These are phyloP conservation scores for Hydrolagus affinis DNA, from an alignment of 2,113 vertebrate species.

Conservation along the genomic window DNA sequence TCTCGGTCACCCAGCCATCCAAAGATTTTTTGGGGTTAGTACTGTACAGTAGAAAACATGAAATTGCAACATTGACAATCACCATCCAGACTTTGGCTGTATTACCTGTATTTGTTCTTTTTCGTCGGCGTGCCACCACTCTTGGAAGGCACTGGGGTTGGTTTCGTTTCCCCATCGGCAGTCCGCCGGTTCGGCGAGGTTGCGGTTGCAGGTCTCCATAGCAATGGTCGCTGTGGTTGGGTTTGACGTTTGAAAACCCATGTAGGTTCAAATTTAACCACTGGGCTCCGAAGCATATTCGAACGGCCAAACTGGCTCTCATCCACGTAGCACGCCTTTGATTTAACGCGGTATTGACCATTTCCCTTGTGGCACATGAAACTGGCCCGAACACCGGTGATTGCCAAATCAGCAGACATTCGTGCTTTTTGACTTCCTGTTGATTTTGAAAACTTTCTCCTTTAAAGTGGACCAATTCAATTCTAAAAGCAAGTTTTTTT, in stretches of 20 bases:
- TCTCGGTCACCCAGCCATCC: no score
- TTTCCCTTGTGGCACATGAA: constrained; percentile 31
- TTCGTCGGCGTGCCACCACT: constrained; percentile 39
- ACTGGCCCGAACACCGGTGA: constrained; percentile 35
- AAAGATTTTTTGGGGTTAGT: background rate
- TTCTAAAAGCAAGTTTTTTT: constrained; percentile 9
- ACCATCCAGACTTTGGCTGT: background rate
- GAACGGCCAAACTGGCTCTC: constrained; percentile 55
- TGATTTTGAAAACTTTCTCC: background rate
- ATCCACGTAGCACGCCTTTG: constrained; percentile 51
- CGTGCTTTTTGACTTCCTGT: background rate
- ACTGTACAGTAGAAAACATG: background rate
- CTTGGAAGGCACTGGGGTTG: background rate
- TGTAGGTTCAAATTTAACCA: constrained; percentile 46
- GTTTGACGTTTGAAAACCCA: constrained; percentile 42
- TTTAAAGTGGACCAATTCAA: background rate
- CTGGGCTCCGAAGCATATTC: constrained; percentile 11
- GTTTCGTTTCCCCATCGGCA: constrained; percentile 27
- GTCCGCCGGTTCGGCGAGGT: background rate
- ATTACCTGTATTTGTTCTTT: constrained; percentile 53
- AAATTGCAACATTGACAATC: background rate
- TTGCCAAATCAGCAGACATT: constrained; percentile 33
- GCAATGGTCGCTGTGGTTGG: background rate
- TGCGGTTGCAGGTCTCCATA: background rate
- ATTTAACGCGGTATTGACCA: constrained; percentile 37